These are phyloP conservation scores for Nicator chloris DNA, from an alignment of 2,113 vertebrate species.

Conservation along the genomic window DNA sequence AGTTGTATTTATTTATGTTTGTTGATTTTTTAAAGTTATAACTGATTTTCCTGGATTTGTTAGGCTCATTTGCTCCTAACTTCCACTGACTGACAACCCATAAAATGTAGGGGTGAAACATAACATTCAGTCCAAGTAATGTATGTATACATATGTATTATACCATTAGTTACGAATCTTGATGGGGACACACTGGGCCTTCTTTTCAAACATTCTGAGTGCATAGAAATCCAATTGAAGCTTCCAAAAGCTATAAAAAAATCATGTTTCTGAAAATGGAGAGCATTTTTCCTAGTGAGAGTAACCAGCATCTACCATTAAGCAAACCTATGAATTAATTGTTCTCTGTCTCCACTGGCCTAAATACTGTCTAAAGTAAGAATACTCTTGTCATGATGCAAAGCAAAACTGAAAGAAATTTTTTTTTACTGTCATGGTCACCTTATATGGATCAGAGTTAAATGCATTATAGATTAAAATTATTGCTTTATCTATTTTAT, in stretches of 20 bases:
- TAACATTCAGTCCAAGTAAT: background rate
- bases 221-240: background rate
- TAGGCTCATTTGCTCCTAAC: background rate
- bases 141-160: background rate
- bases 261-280: background rate
- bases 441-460: background rate
- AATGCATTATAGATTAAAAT: background rate
- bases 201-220: background rate
- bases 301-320: background rate
- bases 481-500: background rate
- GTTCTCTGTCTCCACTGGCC: background rate
- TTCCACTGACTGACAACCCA: background rate
- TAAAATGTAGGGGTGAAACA: background rate
- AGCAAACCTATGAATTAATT: background rate
- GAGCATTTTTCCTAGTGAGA: background rate
- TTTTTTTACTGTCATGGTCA: background rate
- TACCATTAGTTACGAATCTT: background rate
- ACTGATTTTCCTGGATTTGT: background rate
- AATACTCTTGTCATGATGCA: background rate
- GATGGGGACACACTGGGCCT: background rate
- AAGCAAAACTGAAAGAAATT: background rate
- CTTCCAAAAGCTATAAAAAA: background rate
- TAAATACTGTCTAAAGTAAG: background rate
- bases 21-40: background rate
- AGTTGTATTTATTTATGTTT: background rate